Base-by-base conservation (phyloP, 2,797 vertebrate species). In the Taeniopygia guttata region DNA sequence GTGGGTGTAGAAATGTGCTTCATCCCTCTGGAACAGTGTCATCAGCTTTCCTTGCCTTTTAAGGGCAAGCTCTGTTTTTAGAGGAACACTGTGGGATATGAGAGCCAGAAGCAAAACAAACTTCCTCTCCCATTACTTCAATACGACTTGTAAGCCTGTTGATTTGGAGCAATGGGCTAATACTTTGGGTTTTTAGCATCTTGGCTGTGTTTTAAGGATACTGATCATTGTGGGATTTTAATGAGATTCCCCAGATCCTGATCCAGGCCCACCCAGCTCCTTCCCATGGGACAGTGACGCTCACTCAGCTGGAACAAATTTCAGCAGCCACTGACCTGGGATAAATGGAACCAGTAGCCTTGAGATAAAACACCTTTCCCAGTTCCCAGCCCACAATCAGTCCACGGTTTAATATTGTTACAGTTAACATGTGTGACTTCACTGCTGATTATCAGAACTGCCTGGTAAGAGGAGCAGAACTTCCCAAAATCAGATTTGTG, bases 321-420 rank as follows among this genome's bases (percentile, higher is more conserved):
- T 51, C 86, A 68, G 86, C 76, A 79, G 27, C 64, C 52, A 2
- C 67, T 29, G 43, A 86, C 56, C 81, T 60, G 72, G 60, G 78
- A 75, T 77, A 68, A 87, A 95, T 91, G 9, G 69, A 85, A 34
- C 25, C 64, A 64, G 42, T 11, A 84, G 68, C 78, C 68, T 56
- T 72, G 75, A 93, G 90, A 84, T 87, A 75, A 93, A 93, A 89
- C 85, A 84, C 72, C 81, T 84, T 80, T 79, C 38, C 74, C 68
- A 32, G 49, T 43, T 83, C 56, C 81, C 92, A 89, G 56, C 54
- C 81, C 79, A 54, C 77, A 67, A 4, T 76, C 90, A 54, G n/a
- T 69, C 45, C 48, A 3, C 29, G 70, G 52, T 6, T 77, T 89
- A 91, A 82, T 73, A 32, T 69, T 58, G 55, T 84, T 79, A 55